Evolutionary conservation across 2,113 vertebrate species (phyloP).

Genomic region (Amblyornis subalaris): DNA sequence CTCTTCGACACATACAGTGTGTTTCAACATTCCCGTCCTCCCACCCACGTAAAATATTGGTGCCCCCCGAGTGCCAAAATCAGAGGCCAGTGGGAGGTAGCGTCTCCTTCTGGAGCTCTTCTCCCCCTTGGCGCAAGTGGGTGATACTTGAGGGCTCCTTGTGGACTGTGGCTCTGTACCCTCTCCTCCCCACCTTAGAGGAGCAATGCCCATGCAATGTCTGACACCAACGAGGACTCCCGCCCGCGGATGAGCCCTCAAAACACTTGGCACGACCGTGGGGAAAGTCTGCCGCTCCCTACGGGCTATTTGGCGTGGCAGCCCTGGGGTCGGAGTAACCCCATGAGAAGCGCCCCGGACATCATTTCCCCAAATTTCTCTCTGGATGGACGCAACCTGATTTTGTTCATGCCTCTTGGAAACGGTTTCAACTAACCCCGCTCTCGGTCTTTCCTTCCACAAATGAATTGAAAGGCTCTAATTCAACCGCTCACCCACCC

Average conservation of each 20-base stretch:
- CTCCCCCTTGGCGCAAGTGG: neutral
- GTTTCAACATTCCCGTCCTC: neutral
- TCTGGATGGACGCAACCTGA: neutral
- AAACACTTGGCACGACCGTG: accelerated
- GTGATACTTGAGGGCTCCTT: neutral
- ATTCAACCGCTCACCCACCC: neutral
- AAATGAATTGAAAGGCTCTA: constrained; percentile 34
- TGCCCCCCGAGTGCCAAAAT: neutral
- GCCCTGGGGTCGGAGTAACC: too few relatives aligned
- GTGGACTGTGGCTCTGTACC: neutral
- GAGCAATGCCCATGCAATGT: too few relatives aligned
- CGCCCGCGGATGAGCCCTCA: accelerated
- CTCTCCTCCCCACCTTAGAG: neutral
- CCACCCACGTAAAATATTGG: neutral
- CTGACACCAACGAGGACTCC: neutral
- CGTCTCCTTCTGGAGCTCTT: neutral
- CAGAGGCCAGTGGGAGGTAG: neutral
- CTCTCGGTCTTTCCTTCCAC: neutral
- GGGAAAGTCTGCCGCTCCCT: neutral
- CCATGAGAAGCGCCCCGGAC: accelerated
- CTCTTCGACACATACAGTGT: neutral
- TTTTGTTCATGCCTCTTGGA: constrained; percentile 15
- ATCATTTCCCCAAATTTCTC: neutral
- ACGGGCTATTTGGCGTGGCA: accelerated
- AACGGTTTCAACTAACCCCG: neutral